These are phyloP conservation scores for Protonemura montana DNA, from an alignment of 2,888 invertebrate genomes.

Conservation along the genomic window DNA sequence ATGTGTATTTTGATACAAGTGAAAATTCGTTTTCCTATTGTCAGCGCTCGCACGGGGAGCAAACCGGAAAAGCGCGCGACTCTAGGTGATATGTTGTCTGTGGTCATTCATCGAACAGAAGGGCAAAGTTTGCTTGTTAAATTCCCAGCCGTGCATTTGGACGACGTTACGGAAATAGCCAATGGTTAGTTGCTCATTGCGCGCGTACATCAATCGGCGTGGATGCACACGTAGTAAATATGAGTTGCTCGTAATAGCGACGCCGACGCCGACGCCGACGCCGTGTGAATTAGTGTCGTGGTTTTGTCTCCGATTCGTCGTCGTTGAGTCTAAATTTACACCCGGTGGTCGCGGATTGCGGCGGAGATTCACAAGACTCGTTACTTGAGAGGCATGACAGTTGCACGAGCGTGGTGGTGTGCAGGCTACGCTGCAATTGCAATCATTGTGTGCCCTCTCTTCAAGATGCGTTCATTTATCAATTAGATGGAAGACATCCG, in stretches of 20 bases:
- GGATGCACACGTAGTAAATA: constrained; percentile 24
- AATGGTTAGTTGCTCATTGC: background rate
- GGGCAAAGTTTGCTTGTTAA: background rate
- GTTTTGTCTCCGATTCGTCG: constrained; percentile 26
- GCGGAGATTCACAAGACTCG: constrained; percentile 21
- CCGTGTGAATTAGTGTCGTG: constrained; percentile 25
- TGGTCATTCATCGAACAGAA: background rate
- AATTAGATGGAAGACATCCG: constrained; percentile 32
- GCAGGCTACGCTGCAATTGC: constrained; percentile 7
- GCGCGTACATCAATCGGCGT: constrained; percentile 15
- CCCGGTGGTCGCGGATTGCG: constrained; percentile 34
- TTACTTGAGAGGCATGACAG: background rate
- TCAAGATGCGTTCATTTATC: constrained; percentile 24
- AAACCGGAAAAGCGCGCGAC: background rate
- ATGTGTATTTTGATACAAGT: background rate
- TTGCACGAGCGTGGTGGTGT: constrained; percentile 5
- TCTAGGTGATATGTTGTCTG: background rate
- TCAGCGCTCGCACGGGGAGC: background rate
- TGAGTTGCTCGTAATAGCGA: constrained; percentile 14
- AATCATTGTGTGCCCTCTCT: background rate
- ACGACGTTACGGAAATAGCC: background rate
- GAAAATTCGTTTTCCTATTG: constrained; percentile 20
- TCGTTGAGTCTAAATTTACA: constrained; percentile 24
- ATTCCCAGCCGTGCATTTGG: background rate
- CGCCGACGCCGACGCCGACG: background rate